A percentile compares a stretch with the other conserved stretches of the same genome.
Conservation (phyloP, 2,888 invertebrate species). For the Diabrotica balteata region DNA sequence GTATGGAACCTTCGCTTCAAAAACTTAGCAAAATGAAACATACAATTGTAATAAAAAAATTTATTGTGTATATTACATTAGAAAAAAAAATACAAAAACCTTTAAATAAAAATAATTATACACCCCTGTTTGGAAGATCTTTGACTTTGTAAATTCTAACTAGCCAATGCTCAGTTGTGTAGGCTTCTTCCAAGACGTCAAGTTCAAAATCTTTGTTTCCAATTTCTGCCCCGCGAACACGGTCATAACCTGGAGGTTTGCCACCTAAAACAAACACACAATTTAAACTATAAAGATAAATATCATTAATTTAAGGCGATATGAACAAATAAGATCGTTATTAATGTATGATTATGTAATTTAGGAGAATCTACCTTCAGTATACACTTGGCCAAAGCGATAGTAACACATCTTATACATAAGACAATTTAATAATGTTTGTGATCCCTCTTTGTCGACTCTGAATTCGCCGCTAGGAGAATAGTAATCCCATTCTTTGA, state of each 20-base stretch:
- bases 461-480: slow-evolving; percentile 95
- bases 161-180: slow-evolving; percentile 99
- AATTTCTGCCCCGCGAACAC: slow-evolving; percentile 96
- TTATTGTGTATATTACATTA: slow-evolving; percentile 21
- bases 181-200: slow-evolving; percentile 98
- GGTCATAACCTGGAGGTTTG: slow-evolving; percentile 94
- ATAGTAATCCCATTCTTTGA: slow-evolving; percentile 97
- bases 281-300: neutral
- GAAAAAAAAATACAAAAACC: slow-evolving; percentile 30
- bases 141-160: slow-evolving; percentile 98
- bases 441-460: slow-evolving; percentile 93
- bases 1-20: too few relatives aligned
- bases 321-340: too few relatives aligned
- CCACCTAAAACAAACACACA: slow-evolving; percentile 62
- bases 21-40: slow-evolving; percentile 8
- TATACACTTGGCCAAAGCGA: slow-evolving; percentile 94
- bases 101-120: slow-evolving; percentile 55
- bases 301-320: too few relatives aligned
- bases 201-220: slow-evolving; percentile 98
- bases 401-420: slow-evolving; percentile 99
- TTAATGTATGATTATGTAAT: too few relatives aligned
- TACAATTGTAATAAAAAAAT: slow-evolving; percentile 4
- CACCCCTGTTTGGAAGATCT: slow-evolving; percentile 87
- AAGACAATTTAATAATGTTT: slow-evolving; percentile 90
- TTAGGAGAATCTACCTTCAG: slow-evolving; percentile 70